Evolutionary conservation across 2,888 invertebrate genomes (phyloP), one percentile per base, ranked within the genome.

Genomic region (Apamea anceps): DNA sequence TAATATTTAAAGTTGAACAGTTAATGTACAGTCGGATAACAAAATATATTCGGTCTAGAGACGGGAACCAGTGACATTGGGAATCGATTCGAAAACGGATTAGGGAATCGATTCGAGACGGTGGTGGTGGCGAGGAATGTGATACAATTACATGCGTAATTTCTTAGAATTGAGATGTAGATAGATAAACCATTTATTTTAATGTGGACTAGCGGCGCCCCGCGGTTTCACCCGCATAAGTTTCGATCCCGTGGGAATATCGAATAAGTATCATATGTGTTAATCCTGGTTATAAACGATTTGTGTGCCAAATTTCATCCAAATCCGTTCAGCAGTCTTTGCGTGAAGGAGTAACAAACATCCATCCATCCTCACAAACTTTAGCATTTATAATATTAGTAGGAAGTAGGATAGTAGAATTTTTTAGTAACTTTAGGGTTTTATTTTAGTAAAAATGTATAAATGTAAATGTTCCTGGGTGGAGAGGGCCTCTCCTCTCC

Each of bases 1-100:
- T 88, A 88, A 89, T 91, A 90, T 90, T 90, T 91, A 89, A 91
- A 91, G 81, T 88, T 88, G 84, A 79, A 72, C 80, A 57, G 80
- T 78, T 79, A 75, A 77, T 79, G 84, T 85, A 86, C 90, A 78
- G 81, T 77, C 82, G 37, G 80, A 54, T 80, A 81, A 78, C 78
- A 78, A 87, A 85, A 89, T 77, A 80, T 67, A 84, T 66, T 79
- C 8, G 37, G 1, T 18, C 3, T 81, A 84, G 81, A 63, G 82
- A 83, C 62, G 82, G 28, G 74, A 75, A 65, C 7, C 60, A 28
- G 37, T 75, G 85, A 80, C 74, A 75, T 13, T 57, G 12, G 42
- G 15, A 63, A 81, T 86, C 85, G 88, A 81, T 88, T 70, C 13
- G 1, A 45, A 21, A 60, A 72, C 28, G 10, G 48, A 68, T 82